phyloP scores from a whole-genome alignment of 2,888 invertebrate genomes.

The Linnaemya tessellans region DNA sequence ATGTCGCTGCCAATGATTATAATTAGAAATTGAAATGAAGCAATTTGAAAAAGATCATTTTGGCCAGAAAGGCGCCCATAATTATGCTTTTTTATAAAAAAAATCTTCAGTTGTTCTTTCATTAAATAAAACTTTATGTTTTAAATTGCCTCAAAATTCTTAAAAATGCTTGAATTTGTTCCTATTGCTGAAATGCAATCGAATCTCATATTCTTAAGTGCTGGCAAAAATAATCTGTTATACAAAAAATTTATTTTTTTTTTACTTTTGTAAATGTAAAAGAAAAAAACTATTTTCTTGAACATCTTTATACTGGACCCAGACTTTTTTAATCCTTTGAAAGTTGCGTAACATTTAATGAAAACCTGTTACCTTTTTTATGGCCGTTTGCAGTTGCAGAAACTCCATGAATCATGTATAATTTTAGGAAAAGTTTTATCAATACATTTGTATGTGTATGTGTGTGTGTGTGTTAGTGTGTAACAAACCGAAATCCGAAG shows the following conservation, averaged over 20 bases:
- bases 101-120: too few species aligned
- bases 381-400: neutral
- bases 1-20: conserved; percentile 26
- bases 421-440: conserved; percentile 47
- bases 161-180: too few species aligned
- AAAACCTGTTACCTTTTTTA: conserved; percentile 4
- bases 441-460: neutral
- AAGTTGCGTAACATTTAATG: conserved; percentile 5
- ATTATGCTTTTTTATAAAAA: too few species aligned
- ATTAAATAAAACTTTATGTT: neutral
- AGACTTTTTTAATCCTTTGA: neutral
- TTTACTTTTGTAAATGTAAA: neutral
- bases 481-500: neutral
- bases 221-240: neutral
- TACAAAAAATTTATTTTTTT: neutral
- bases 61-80: neutral
- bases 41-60: neutral
- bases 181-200: too few species aligned
- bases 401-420: conserved; percentile 31
- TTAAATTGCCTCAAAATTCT: too few species aligned
- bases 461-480: neutral
- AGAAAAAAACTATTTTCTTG: neutral
- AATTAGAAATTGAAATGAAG: conserved; percentile 11
- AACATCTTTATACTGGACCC: neutral
- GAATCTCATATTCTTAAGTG: too few species aligned